These are phyloP conservation scores for Spodoptera frugiperda DNA, from an alignment of 1,140 invertebrate genomes.

Conservation along the genomic window DNA sequence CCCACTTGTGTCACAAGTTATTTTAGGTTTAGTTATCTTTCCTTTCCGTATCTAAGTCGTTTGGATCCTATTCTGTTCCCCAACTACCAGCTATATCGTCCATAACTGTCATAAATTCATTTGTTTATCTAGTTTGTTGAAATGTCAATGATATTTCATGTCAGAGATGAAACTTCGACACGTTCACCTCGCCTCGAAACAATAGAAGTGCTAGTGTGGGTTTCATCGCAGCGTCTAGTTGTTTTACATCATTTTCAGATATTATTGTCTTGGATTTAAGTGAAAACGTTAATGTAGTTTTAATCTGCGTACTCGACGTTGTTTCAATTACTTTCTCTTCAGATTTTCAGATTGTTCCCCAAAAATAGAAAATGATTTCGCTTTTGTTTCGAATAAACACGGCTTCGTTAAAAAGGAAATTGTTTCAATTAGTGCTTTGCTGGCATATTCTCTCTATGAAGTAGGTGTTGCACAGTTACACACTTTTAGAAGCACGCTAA, in stretches of 20 bases:
- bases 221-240: background rate
- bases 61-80: too few relatives aligned
- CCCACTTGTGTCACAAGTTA: background rate
- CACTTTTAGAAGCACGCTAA: background rate
- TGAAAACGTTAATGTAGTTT: constrained; percentile 38
- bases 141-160: background rate
- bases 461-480: background rate
- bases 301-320: constrained; percentile 15
- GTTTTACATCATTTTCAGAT: constrained; percentile 23
- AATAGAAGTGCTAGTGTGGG: constrained; percentile 1
- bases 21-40: too few relatives aligned
- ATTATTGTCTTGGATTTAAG: constrained; percentile 4
- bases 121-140: too few relatives aligned
- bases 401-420: background rate
- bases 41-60: too few relatives aligned
- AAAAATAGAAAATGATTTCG: constrained; percentile 2
- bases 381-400: background rate
- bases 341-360: background rate
- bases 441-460: background rate
- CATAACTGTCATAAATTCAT: too few relatives aligned
- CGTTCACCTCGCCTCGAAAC: background rate
- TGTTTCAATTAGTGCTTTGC: too few relatives aligned
- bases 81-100: too few relatives aligned
- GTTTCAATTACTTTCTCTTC: constrained; percentile 31
- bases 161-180: background rate